Evolutionary conservation across 2,113 vertebrate species (phyloP).

Genomic region (Syngnathoides biaculeatus): DNA sequence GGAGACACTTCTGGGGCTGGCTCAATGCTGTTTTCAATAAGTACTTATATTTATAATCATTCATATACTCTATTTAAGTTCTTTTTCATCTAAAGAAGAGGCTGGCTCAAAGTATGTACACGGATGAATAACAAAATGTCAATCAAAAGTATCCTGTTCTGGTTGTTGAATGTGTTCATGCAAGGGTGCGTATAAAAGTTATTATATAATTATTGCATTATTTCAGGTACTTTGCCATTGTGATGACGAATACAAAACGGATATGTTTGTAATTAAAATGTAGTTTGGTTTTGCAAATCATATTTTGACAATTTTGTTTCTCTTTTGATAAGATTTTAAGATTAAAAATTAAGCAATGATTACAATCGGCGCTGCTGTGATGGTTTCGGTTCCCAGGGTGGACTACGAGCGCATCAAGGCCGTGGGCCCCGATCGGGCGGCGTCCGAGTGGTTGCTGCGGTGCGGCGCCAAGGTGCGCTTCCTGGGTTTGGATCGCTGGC

Average conservation of each 20-base stretch:
- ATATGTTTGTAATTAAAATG: too few relatives aligned
- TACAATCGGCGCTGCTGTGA: not conserved
- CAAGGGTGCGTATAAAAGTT: not conserved
- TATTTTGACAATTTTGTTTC: too few relatives aligned
- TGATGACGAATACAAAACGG: too few relatives aligned
- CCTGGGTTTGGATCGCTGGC: constrained; percentile 83
- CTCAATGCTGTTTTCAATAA: constrained; percentile 95
- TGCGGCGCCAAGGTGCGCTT: constrained; percentile 88
- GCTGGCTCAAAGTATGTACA: not conserved
- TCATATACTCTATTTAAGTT: not conserved
- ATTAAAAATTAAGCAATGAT: too few relatives aligned
- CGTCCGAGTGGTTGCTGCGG: constrained; percentile 92
- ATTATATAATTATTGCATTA: not conserved
- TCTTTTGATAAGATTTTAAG: too few relatives aligned
- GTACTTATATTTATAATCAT: constrained; percentile 61
- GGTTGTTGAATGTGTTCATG: not conserved
- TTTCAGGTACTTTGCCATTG: not conserved
- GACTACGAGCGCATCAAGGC: constrained; percentile 86
- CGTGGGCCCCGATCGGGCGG: constrained; percentile 85
- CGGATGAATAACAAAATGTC: too few relatives aligned
- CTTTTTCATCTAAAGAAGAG: not conserved
- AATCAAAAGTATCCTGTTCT: not conserved
- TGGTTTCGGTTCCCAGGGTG: constrained; percentile 71
- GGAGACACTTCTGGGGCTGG: constrained; percentile 90
- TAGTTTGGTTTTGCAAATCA: too few relatives aligned